Evolutionary conservation across 2,888 invertebrate species (phyloP), one percentile per base, ranked within the genome.

Genomic region (Deroplatys truncata): DNA sequence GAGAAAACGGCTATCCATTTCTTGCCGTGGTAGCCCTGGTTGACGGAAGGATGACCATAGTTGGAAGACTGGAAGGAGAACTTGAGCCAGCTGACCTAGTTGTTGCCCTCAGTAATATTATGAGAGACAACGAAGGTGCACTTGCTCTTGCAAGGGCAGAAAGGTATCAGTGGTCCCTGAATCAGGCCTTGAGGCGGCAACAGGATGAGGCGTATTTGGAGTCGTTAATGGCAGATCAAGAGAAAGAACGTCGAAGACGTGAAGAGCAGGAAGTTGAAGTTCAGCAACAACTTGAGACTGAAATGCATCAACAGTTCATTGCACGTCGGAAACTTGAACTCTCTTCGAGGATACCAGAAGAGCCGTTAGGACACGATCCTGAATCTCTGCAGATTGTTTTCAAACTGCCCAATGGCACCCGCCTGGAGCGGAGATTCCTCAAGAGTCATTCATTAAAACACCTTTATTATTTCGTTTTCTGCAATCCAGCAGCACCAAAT

Each of bases 171-270:
- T 98, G 29, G 97, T 96, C 92, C 95, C 98, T 89, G 91, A 98
- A 97, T 90, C 97, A 98, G 92, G 97, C 97, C 0, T 94, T 99
- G 88, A 95, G 99, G 56, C 96, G 97, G 88, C 96, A 98, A 91
- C 99, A 99, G 93, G 99, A 99, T 93, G 97, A 97, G 93, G 99
- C 99, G 0, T 99, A 98, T 93, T 95, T 97, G 93, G 97, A 97
- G 93, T 98, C 98, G 7, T 94, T 99, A 83, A 95, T 96, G 83
- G 98, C 98, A 0, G 99, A 99, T 93, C 98, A 98, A 93, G 98
- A 98, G 93, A 99, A 99, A 94, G 99, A 99, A 93, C 95, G 97
- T 0, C 94, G 94, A 87, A 95, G 96, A 82, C 95, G 95, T 91
- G 95, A 96, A 91, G 96, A 96, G 91, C 93, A 94, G 4, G 94